Evolutionary conservation across 1,140 invertebrate genomes (phyloP), one percentile per base, ranked within the genome.

Genomic region (Calliopsis andreniformis): DNA sequence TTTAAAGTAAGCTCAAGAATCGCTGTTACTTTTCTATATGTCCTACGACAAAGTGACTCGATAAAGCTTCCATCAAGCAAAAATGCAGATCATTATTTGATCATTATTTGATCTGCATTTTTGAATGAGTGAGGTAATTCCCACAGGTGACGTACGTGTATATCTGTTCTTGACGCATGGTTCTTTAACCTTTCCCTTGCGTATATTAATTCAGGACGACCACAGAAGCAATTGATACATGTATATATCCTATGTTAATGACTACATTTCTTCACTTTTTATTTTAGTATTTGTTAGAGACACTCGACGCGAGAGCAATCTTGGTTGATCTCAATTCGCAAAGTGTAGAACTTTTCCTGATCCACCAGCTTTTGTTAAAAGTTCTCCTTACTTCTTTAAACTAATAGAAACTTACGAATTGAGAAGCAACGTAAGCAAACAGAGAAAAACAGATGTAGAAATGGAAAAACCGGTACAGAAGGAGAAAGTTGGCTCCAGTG

Each of bases 391-490:
- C 35, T n/a, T n/a, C n/a, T n/a, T n/a, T n/a, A n/a, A n/a, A n/a
- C n/a, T n/a, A n/a, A n/a, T n/a, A n/a, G n/a, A 10, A 16, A 25
- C 47, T 76, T 70, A 71, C 59, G 59, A 59, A 70, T 68, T 56
- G 70, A 32, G 56, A 68, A 28, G 47, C 51, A 30, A 45, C 35
- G 30, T 62, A 76, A 76, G 63, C 39, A 45, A 28, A 76, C 35
- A 76, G 66, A 69, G 51, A 76, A 47, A 76, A 70, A 70, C 28
- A 62, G 47, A 76, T 35, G 66, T 20, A 70, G n/a, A 71, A 35
- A 76, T 32, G 43, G 20, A 62, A 73, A 66, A 73, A n/a, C 61
- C 35, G 25, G 43, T 55, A 18, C 55, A 30, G 55, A 56, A 49
- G 20, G 45, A 49, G 66, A 66, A 55, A 39, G 30, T 55, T 42